Evolutionary conservation across 2,113 vertebrate species (phyloP).

Genomic region (Physeter macrocephalus): DNA sequence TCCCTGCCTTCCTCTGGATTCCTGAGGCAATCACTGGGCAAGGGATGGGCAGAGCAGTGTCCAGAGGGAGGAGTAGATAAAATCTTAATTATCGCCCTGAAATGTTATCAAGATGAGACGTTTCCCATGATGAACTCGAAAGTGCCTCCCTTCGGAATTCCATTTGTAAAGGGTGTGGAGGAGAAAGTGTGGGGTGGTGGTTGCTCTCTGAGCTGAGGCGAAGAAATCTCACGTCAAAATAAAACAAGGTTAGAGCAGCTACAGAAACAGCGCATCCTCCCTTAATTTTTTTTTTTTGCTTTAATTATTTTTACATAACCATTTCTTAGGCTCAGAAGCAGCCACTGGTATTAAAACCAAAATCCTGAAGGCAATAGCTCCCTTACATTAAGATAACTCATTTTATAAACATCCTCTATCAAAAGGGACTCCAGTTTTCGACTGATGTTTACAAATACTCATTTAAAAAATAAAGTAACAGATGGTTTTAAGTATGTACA

Average conservation of each 20-base stretch:
- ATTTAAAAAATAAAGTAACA: background rate
- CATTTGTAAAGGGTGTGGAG: conserved; percentile 24
- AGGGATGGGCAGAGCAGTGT: background rate
- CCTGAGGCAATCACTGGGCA: background rate
- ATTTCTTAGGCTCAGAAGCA: background rate
- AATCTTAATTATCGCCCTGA: background rate
- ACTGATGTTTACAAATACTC: background rate
- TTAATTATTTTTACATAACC: conserved; percentile 61
- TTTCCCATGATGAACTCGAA: background rate
- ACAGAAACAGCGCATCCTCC: background rate
- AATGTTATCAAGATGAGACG: background rate
- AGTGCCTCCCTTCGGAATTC: background rate
- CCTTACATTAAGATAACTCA: background rate
- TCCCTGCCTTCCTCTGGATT: background rate
- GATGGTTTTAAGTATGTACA: background rate
- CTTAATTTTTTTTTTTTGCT: background rate
- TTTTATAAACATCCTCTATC: conserved; percentile 14
- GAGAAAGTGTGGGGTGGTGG: conserved; percentile 6
- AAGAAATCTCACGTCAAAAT: background rate
- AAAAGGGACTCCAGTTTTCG: background rate
- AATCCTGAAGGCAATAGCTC: background rate
- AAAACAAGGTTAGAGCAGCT: conserved; percentile 7
- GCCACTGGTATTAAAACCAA: background rate
- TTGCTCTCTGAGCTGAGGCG: background rate
- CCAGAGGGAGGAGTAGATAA: background rate